Evolutionary conservation across 2,797 vertebrate genomes (phyloP).

Genomic region (Anguilla obscura): DNA sequence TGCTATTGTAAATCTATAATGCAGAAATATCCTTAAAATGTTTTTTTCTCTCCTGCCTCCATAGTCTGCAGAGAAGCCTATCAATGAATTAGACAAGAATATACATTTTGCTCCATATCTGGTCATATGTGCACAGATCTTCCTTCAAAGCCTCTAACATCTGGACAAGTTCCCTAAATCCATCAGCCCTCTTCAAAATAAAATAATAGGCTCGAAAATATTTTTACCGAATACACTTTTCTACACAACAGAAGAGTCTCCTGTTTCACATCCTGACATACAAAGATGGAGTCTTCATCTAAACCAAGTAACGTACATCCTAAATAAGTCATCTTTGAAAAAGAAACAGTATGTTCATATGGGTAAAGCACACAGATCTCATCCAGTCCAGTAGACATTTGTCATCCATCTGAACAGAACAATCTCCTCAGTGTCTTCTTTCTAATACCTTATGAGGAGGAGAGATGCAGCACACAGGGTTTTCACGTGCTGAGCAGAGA

Average conservation of each 20-base stretch:
- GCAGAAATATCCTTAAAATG: not conserved
- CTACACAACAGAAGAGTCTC: not conserved
- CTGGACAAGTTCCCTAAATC: not conserved
- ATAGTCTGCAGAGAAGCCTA: not conserved
- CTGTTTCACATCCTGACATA: not conserved
- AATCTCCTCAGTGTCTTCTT: not conserved
- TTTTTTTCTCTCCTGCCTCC: not conserved
- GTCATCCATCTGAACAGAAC: not conserved
- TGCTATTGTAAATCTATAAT: not conserved
- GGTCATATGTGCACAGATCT: not conserved
- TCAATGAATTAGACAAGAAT: not conserved
- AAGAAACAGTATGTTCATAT: not conserved
- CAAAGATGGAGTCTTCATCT: not conserved
- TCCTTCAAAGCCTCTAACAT: not conserved
- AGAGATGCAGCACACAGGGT: not conserved
- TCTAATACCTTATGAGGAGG: not conserved
- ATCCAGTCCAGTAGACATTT: not conserved
- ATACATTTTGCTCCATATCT: not conserved
- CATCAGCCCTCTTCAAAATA: not conserved
- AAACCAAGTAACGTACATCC: not conserved
- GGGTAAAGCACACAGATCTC: not conserved
- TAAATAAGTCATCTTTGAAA: not conserved
- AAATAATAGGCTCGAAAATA: not conserved
- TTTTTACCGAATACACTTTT: not conserved
- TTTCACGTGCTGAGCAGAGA: not conserved